Conservation (phyloP, 1,140 invertebrate genomes). For the Eueides isabella region DNA sequence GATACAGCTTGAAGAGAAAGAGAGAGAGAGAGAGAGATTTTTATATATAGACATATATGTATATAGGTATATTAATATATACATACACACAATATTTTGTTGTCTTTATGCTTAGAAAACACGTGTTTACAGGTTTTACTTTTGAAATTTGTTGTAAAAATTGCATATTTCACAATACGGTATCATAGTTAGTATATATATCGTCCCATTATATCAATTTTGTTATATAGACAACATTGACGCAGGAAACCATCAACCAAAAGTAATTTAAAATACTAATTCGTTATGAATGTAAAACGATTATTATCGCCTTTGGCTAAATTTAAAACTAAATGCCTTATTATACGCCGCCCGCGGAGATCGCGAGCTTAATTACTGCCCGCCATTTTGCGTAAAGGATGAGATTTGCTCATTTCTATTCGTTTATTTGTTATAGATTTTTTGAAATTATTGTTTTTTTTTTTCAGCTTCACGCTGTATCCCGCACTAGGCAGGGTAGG, state of each 20-base stretch:
- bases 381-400: constrained; percentile 27
- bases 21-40: too few relatives aligned
- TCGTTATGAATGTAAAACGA: constrained; percentile 32
- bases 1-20: too few relatives aligned
- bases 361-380: constrained; percentile 23
- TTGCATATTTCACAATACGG: too few relatives aligned
- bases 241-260: neutral
- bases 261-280: constrained; percentile 30
- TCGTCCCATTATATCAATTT: too few relatives aligned
- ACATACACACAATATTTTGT: too few relatives aligned
- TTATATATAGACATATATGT: too few relatives aligned
- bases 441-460: neutral
- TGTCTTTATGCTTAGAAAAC: too few relatives aligned
- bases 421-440: neutral
- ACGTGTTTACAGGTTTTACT: too few relatives aligned
- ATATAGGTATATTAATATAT: too few relatives aligned
- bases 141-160: too few relatives aligned
- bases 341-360: constrained; percentile 27
- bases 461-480: neutral
- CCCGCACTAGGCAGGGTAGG: neutral
- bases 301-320: constrained; percentile 30
- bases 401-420: neutral
- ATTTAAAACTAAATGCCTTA: constrained; percentile 34
- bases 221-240: neutral
- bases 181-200: too few relatives aligned